These are phyloP conservation scores for Cyclura pinguis DNA, from an alignment of 2,797 vertebrate genomes.

Conservation along the genomic window DNA sequence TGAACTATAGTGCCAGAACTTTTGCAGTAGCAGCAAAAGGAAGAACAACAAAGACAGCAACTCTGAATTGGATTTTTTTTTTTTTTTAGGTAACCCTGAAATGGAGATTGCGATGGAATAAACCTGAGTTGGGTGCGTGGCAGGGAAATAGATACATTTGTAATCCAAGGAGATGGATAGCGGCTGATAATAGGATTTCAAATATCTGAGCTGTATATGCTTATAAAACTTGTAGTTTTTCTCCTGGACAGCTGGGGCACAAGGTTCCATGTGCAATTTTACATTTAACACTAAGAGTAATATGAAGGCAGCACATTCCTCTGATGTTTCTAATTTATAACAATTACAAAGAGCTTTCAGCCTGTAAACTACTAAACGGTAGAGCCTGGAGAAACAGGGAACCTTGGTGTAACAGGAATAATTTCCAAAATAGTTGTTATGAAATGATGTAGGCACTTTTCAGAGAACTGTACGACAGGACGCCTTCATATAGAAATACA, in stretches of 20 bases:
- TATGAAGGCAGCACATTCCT: slow-evolving; percentile 47
- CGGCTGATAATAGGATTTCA: slow-evolving; percentile 57
- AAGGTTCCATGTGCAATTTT: slow-evolving; percentile 50
- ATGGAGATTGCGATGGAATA: not conserved
- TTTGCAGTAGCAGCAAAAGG: not conserved
- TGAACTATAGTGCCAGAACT: too few species aligned
- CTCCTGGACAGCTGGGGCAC: slow-evolving; percentile 17
- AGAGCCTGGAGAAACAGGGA: slow-evolving; percentile 63
- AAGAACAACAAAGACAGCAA: not conserved
- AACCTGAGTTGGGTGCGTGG: not conserved
- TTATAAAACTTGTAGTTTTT: slow-evolving; percentile 46
- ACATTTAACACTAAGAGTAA: slow-evolving; percentile 47
- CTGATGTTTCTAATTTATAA: slow-evolving; percentile 65
- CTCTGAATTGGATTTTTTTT: not conserved
- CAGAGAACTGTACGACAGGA: slow-evolving; percentile 60
- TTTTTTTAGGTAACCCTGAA: not conserved
- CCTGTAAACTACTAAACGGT: slow-evolving; percentile 61
- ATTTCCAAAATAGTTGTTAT: slow-evolving; percentile 71
- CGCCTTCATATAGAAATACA: slow-evolving; percentile 74
- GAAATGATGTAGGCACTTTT: slow-evolving; percentile 68
- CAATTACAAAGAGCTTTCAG: slow-evolving; percentile 62
- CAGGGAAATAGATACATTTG: not conserved
- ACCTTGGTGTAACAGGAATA: slow-evolving; percentile 69
- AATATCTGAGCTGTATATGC: slow-evolving; percentile 32
- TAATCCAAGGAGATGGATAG: slow-evolving; percentile 55